Conservation (phyloP, 2,797 vertebrate genomes). For the Heteromormyrus szaboi region DNA sequence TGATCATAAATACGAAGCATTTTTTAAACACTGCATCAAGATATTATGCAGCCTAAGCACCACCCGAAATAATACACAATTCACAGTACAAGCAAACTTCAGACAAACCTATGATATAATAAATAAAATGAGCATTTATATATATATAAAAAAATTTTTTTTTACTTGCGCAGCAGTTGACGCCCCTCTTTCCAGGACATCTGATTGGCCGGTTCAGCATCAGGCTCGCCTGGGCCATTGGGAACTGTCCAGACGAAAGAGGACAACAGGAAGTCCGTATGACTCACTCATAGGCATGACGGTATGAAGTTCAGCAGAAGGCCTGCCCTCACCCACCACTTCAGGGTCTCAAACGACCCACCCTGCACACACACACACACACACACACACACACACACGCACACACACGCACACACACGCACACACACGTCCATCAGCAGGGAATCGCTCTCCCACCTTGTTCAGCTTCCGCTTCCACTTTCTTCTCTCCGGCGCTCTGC, state of each 20-base stretch:
- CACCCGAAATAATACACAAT: neutral
- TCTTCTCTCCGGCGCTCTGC: conserved; percentile 76
- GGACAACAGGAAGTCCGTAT: neutral
- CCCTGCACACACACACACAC: neutral
- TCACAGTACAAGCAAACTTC: neutral
- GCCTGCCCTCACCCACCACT: neutral
- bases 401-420: neutral
- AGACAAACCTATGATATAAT: neutral
- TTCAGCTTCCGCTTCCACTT: conserved; percentile 70
- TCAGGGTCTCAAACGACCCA: neutral
- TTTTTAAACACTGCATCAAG: neutral
- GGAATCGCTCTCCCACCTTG: conserved; percentile 54
- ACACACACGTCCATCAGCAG: neutral
- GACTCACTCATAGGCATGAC: neutral
- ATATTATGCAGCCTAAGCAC: neutral
- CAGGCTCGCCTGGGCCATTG: conserved; percentile 73
- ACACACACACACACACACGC: neutral
- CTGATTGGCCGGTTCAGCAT: conserved; percentile 72
- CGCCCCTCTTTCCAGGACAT: conserved; percentile 87
- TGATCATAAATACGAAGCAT: neutral
- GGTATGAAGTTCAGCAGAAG: neutral
- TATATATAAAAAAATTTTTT: neutral
- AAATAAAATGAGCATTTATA: neutral
- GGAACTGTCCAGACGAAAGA: conserved; percentile 54
- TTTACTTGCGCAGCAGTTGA: conserved; percentile 84